Evolutionary conservation across 2,797 vertebrate genomes (phyloP), one percentile per base, ranked within the genome.

Genomic region (Lerista edwardsae): DNA sequence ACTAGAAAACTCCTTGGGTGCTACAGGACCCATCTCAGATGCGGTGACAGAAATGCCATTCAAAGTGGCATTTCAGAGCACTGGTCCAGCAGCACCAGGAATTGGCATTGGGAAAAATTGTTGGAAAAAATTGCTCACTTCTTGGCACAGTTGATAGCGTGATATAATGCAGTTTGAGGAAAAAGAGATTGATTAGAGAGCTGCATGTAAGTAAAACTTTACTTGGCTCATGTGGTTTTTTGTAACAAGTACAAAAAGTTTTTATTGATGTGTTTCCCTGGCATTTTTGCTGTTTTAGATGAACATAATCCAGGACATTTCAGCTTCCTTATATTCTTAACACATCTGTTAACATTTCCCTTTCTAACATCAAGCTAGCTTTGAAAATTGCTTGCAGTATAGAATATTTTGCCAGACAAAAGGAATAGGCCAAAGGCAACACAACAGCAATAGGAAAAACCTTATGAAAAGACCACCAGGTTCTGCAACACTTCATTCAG

Each of bases 401-500:
- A 82, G 68, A 69, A 51, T 1, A 8, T 1, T 72, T 55, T 86
- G 64, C 12, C 71, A 79, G 83, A 29, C 67, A 90, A 90, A 92
- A 90, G 7, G 41, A 81, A 74, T 75, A 81, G 83, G 78, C 83
- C 55, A 84, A 21, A 75, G 87, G 39, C 36, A 76, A 12, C 3
- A 62, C 25, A 41, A 8, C 44, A 47, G 68, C 15, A 19, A 0
- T 59, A 65, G 67, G 39, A 86, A 92, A 88, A 2, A 34, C 71
- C n/a, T 81, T 65, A 23, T 0, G 14, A 83, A 84, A 84, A 61
- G 57, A 44, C 6, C 62, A 47, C 6, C 0, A 55, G 4, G 75
- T 2, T 79, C 84, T 76, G 76, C 27, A 34, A 82, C 84, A 80
- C 91, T 93, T 91, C 87, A 92, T 89, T 88, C n/a, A 78, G 76